Evolutionary conservation across 2,888 invertebrate species (phyloP).

Genomic region (Baronia brevicornis): DNA sequence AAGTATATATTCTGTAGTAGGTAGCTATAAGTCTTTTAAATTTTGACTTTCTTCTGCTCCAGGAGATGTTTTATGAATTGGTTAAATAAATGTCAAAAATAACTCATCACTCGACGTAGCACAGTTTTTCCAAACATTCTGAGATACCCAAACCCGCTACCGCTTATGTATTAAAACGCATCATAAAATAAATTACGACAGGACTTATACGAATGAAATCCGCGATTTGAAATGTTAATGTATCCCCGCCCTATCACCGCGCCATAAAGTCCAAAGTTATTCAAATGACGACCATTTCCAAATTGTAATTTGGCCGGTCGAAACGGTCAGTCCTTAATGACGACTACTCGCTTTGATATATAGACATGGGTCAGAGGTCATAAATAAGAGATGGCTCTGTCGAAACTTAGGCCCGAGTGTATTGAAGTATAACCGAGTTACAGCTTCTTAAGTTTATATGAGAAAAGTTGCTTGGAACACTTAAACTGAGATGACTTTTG

Average conservation of each 20-base stretch:
- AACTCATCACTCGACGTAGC: too few species aligned
- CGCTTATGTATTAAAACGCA: conserved; percentile 22
- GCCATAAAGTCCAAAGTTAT: conserved; percentile 32
- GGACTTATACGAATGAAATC: conserved; percentile 43
- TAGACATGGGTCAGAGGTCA: conserved; percentile 15
- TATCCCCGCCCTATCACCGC: conserved; percentile 26
- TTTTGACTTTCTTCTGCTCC: too few species aligned
- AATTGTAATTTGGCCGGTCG: conserved; percentile 17
- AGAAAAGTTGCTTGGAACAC: conserved; percentile 5
- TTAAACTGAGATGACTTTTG: conserved; percentile 7
- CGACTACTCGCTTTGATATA: conserved; percentile 17
- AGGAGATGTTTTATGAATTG: too few species aligned
- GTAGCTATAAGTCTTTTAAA: too few species aligned
- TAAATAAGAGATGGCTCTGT: conserved; percentile 14
- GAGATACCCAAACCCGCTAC: conserved; percentile 19
- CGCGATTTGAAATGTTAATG: conserved; percentile 28
- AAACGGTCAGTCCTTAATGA: conserved; percentile 25
- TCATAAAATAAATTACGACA: conserved; percentile 47
- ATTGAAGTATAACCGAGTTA: conserved; percentile 14
- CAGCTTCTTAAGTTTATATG: conserved; percentile 12
- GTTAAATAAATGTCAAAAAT: too few species aligned
- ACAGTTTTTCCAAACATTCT: too few species aligned
- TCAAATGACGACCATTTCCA: conserved; percentile 10
- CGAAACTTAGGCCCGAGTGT: conserved; percentile 8
- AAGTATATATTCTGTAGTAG: too few species aligned